Evolutionary conservation across 2,113 vertebrate species (phyloP).

Genomic region (Salvelinus fontinalis): DNA sequence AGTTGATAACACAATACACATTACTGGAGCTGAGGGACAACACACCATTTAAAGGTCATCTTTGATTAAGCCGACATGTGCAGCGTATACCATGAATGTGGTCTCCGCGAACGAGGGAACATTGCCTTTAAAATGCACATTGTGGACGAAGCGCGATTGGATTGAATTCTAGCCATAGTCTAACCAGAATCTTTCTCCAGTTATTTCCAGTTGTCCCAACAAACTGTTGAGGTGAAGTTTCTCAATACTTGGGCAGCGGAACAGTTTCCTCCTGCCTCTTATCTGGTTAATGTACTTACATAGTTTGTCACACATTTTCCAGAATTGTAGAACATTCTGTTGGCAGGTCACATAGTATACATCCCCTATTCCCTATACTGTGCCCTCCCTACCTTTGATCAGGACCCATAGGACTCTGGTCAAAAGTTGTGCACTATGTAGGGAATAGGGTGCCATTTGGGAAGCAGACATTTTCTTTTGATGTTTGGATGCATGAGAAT

Average conservation of each 20-base stretch:
- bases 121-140: too few relatives aligned
- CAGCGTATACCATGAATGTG: too few relatives aligned
- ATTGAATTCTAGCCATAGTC: too few relatives aligned
- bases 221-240: background rate
- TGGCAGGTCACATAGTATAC: background rate
- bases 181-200: background rate
- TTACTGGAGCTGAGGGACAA: background rate
- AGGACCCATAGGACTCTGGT: too few relatives aligned
- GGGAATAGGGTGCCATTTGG: background rate
- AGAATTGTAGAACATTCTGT: background rate
- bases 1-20: background rate
- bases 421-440: too few relatives aligned
- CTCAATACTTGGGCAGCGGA: background rate
- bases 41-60: too few relatives aligned
- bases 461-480: background rate
- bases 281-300: background rate
- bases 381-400: too few relatives aligned
- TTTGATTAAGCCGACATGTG: too few relatives aligned
- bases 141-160: too few relatives aligned
- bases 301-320: background rate
- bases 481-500: conserved; percentile 1
- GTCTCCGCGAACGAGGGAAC: too few relatives aligned
- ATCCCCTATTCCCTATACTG: background rate
- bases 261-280: background rate
- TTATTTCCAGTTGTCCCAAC: background rate